phyloP scores from a whole-genome alignment of 2,888 invertebrate genomes.

The Megamerina dolium region DNA sequence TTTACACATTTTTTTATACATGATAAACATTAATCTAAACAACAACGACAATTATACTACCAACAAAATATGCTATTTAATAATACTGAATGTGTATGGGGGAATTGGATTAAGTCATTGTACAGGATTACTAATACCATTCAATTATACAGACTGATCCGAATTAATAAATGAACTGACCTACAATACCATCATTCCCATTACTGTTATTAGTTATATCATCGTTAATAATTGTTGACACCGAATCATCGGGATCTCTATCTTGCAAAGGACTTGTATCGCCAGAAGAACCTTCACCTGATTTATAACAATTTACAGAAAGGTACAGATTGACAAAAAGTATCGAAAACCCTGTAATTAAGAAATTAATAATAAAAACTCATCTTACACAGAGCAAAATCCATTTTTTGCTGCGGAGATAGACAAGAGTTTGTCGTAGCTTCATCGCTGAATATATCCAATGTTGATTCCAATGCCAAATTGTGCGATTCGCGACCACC shows the following conservation, averaged over 20 bases:
- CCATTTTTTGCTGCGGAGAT: conserved; percentile 67
- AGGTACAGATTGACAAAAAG: conserved; percentile 4
- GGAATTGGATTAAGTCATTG: too few relatives aligned
- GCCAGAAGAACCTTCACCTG: conserved; percentile 50
- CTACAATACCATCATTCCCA: conserved; percentile 45
- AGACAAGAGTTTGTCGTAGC: conserved; percentile 43
- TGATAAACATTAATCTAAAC: too few relatives aligned
- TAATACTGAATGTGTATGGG: too few relatives aligned
- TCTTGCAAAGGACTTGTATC: conserved; percentile 48
- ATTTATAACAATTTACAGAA: conserved; percentile 14
- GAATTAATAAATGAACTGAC: conserved; percentile 47
- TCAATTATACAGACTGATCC: too few relatives aligned
- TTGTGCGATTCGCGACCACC: conserved; percentile 50
- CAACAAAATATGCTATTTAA: too few relatives aligned
- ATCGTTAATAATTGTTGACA: conserved; percentile 36
- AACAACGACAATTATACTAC: too few relatives aligned
- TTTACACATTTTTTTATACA: not conserved
- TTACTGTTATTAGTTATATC: conserved; percentile 44
- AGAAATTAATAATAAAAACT: conserved; percentile 1
- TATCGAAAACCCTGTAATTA: conserved; percentile 9
- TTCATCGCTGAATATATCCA: conserved; percentile 34
- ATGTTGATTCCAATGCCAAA: conserved; percentile 47
- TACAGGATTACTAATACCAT: too few relatives aligned
- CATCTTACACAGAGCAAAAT: conserved; percentile 73
- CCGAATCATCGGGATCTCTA: conserved; percentile 44